phyloP scores from a whole-genome alignment of 2,113 vertebrate species.

The Perccottus glenii region DNA sequence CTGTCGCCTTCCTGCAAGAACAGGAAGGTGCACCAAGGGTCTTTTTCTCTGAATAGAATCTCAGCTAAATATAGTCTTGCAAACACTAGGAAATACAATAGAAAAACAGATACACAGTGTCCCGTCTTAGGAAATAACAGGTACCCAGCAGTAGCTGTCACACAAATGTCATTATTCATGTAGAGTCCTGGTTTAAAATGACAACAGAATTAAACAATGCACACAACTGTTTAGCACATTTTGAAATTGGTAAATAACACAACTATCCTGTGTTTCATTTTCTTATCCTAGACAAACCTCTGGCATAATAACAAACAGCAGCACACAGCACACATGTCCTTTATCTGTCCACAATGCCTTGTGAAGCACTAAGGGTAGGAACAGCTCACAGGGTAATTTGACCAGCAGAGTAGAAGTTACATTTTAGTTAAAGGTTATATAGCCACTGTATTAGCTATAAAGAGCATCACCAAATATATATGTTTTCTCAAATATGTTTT shows the following conservation, averaged over 20 bases:
- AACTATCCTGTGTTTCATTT: conserved; percentile 62
- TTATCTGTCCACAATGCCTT: conserved; percentile 25
- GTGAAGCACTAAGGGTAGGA: conserved; percentile 15
- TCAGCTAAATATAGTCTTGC: conserved; percentile 69
- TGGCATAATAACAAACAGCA: conserved; percentile 69
- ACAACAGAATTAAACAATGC: conserved; percentile 44
- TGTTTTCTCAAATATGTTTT: no score
- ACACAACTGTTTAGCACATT: conserved; percentile 64
- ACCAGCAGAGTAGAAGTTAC: conserved; percentile 26
- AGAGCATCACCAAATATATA: no score
- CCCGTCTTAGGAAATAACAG: conserved; percentile 49
- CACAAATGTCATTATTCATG: no score
- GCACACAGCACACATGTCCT: conserved; percentile 45
- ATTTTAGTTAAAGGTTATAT: conserved; percentile 20
- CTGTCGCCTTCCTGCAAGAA: conserved; percentile 81
- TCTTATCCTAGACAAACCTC: conserved; percentile 36
- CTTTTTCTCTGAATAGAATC: conserved; percentile 71
- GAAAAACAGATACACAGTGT: conserved; percentile 41
- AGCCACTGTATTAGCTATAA: no score
- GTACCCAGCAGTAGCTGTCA: conserved; percentile 17
- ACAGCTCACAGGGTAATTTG: no score
- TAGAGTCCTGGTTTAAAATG: no score
- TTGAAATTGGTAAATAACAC: conserved; percentile 58
- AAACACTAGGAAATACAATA: conserved; percentile 64
- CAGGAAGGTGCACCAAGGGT: conserved; percentile 79